Base-by-base conservation (phyloP, 2,113 vertebrate species). In the Forbesichthys papilliferus region DNA sequence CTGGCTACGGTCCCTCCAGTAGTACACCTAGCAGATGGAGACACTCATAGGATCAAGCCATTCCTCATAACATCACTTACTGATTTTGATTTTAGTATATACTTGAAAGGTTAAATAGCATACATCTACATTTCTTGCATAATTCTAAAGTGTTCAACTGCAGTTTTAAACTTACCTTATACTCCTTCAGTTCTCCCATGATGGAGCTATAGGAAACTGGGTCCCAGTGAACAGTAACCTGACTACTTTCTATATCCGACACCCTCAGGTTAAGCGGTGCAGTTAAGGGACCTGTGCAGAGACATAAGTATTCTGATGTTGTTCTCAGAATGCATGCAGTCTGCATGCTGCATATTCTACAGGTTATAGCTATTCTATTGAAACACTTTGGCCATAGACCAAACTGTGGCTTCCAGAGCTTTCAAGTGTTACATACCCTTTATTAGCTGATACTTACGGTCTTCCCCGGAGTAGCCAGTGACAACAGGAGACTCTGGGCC, bases 1-100 rank as follows among this genome's bases (percentile, higher is more conserved):
- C 85, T 95, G 93, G 84, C 98, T 99, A 91, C 95, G 98, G 81
- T 99, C 96, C 73, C 96, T 92, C 96, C 96, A 99, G 91, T 94
- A 99, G 90, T 99, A 98, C 47, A 95, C 94, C 98, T 99, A 93
- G 68, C 81, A 93, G 74, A 93, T 36, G 54, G 9, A 72, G 48
- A 12, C 42, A 47, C 4, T 5, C 16, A 48, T 20, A 61, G n/a
- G 18, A 59, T 54, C 9, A n/a, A 9, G 18, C 36, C 46, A 63
- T 48, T 63, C 3, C 34, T 56, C 18, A 18, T 14, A 33, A 36
- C 13, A 72, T 47, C 9, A 47, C 10, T 60, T 0, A 0, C 20
- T 14, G 60, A 47, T 36, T 1, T 61, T 61, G 13, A 36, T 27
- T 59, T 59, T 59, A 27, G 20, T 18, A 12, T 54, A 16, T 18